These are phyloP conservation scores for Carcharodon carcharias DNA, from an alignment of 2,797 vertebrate genomes.

Conservation along the genomic window DNA sequence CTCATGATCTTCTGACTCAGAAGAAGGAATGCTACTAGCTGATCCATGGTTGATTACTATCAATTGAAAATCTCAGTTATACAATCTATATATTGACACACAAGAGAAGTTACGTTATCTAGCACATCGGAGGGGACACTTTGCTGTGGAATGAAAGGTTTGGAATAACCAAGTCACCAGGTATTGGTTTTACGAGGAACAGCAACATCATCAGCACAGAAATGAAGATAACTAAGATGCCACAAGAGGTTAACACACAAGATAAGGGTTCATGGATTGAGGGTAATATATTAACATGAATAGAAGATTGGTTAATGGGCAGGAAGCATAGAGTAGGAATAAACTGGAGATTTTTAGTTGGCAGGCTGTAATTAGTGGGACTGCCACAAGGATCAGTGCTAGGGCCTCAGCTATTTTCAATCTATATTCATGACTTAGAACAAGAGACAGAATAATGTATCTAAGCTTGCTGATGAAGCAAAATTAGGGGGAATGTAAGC, in stretches of 20 bases:
- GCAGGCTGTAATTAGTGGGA: not conserved
- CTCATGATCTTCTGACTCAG: not conserved
- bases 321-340: not conserved
- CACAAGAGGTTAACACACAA: not conserved
- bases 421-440: not conserved
- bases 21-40: not conserved
- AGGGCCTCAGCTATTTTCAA: not conserved
- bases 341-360: not conserved
- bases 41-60: not conserved
- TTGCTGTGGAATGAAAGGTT: not conserved
- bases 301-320: not conserved
- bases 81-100: not conserved
- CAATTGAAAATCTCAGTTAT: not conserved
- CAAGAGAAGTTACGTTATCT: not conserved
- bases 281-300: not conserved
- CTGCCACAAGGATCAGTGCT: not conserved
- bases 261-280: not conserved
- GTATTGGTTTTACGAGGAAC: not conserved
- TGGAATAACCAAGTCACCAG: not conserved
- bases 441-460: not conserved
- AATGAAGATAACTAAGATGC: not conserved
- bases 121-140: not conserved
- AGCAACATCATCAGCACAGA: not conserved
- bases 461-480: not conserved
- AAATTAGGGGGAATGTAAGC: not conserved